phyloP scores from a whole-genome alignment of 2,888 invertebrate genomes.

The Galerucella pusilla region DNA sequence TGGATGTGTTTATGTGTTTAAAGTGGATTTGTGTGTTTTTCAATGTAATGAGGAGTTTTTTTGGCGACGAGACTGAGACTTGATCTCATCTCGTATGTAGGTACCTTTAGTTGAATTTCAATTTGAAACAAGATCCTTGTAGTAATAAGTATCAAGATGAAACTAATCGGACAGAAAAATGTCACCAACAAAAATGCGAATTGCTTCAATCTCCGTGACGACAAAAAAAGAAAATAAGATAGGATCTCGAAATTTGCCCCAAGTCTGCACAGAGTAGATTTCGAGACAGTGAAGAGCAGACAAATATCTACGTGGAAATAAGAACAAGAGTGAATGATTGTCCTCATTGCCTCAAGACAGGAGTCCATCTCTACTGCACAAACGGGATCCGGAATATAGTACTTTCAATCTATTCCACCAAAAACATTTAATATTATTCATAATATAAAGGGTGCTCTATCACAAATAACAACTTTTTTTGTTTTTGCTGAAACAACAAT shows the following conservation, averaged over 20 bases:
- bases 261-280: constrained; percentile 59
- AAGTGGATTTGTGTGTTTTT: too few relatives aligned
- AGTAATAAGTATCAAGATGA: too few relatives aligned
- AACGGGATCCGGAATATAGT: constrained; percentile 54
- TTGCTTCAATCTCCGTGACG: constrained; percentile 11
- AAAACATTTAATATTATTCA: constrained; percentile 13
- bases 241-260: constrained; percentile 58
- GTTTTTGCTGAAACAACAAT: too few relatives aligned
- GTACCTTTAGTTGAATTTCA: too few relatives aligned
- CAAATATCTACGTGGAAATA: constrained; percentile 63
- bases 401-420: constrained; percentile 53
- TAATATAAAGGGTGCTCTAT: neutral
- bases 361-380: constrained; percentile 60
- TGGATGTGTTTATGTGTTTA: too few relatives aligned
- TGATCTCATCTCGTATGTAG: too few relatives aligned
- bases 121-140: too few relatives aligned
- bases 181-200: neutral
- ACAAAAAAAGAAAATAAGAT: constrained; percentile 52
- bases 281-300: constrained; percentile 47
- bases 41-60: too few relatives aligned
- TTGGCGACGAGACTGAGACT: too few relatives aligned
- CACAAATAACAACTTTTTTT: neutral
- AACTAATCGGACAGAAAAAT: neutral
- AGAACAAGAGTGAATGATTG: constrained; percentile 64
- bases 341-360: constrained; percentile 64